These are phyloP conservation scores for Lutjanus argentimaculatus DNA, from an alignment of 2,797 vertebrate species.

Conservation along the genomic window DNA sequence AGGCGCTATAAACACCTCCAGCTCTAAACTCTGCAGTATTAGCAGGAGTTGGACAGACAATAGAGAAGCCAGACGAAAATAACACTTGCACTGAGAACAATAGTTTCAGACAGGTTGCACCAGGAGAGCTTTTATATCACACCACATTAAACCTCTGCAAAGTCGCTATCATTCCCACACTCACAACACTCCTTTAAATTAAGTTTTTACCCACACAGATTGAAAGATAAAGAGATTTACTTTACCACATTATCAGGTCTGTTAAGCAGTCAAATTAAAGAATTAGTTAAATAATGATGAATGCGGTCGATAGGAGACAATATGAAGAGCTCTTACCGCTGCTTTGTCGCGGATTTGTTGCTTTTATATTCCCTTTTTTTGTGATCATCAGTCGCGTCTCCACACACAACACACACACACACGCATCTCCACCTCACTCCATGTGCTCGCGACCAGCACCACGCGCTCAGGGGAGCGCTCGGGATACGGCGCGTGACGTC, in stretches of 20 bases:
- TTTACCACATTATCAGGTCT: slow-evolving; percentile 17
- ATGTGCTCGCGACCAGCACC: slow-evolving; percentile 85
- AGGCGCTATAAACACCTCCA: slow-evolving; percentile 33
- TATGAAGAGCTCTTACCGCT: slow-evolving; percentile 61
- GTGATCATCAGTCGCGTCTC: slow-evolving; percentile 57
- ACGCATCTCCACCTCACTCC: slow-evolving; percentile 82
- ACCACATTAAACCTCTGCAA: slow-evolving; percentile 14
- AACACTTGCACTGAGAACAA: slow-evolving; percentile 64
- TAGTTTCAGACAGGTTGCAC: slow-evolving; percentile 46
- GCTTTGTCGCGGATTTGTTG: neutral
- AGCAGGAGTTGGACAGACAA: slow-evolving; percentile 67
- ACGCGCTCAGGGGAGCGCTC: slow-evolving; percentile 79
- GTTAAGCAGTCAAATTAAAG: slow-evolving; percentile 8
- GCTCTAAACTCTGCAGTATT: slow-evolving; percentile 29
- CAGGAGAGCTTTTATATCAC: slow-evolving; percentile 13
- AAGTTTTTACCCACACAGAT: slow-evolving; percentile 19
- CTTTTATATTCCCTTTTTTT: slow-evolving; percentile 69
- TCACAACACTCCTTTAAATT: neutral
- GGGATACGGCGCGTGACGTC: slow-evolving; percentile 84
- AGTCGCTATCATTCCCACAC: neutral
- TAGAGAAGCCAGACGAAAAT: slow-evolving; percentile 50
- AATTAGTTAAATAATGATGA: neutral
- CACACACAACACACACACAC: slow-evolving; percentile 70
- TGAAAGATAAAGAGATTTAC: slow-evolving; percentile 30
- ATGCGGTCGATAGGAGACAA: slow-evolving; percentile 3